Conservation (phyloP, 2,888 invertebrate genomes). For the Leptopilina syphax region DNA sequence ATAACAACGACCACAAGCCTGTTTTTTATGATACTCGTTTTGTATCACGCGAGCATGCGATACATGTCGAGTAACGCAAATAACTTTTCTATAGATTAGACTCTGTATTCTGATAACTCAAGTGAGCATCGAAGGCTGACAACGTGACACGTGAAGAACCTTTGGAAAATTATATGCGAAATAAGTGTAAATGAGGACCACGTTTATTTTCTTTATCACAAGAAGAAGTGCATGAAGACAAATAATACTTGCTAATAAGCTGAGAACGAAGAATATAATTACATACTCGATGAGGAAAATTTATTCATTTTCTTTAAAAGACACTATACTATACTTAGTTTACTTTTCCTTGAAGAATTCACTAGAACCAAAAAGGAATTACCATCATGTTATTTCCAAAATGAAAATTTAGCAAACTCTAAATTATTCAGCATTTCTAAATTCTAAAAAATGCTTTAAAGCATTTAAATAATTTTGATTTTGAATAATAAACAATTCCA, state of each 20-base stretch:
- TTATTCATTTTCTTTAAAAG: not conserved
- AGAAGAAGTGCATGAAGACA: not conserved
- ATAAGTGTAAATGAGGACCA: conserved; percentile 18
- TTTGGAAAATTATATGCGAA: conserved; percentile 19
- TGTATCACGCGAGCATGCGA: conserved; percentile 49
- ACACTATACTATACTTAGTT: not conserved
- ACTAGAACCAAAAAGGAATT: not conserved
- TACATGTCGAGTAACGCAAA: conserved; percentile 44
- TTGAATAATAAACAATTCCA: not conserved
- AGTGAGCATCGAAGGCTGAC: conserved; percentile 41
- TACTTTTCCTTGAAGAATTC: not conserved
- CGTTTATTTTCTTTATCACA: conserved; percentile 9
- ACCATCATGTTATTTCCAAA: too few species aligned
- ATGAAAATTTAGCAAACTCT: too few species aligned
- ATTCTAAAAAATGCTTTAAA: too few species aligned
- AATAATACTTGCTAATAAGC: not conserved
- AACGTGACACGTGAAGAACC: conserved; percentile 11
- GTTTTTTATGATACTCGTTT: conserved; percentile 43
- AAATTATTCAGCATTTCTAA: too few species aligned
- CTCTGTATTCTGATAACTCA: conserved; percentile 46
- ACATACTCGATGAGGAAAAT: not conserved
- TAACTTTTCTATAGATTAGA: conserved; percentile 50
- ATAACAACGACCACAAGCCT: conserved; percentile 2
- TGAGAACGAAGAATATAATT: not conserved
- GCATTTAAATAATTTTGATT: too few species aligned